Percentiles rank a stretch among this genome's conserved stretches.
phyloP scores from a whole-genome alignment of 2,797 vertebrate species.

The Darevskia nairensis region DNA sequence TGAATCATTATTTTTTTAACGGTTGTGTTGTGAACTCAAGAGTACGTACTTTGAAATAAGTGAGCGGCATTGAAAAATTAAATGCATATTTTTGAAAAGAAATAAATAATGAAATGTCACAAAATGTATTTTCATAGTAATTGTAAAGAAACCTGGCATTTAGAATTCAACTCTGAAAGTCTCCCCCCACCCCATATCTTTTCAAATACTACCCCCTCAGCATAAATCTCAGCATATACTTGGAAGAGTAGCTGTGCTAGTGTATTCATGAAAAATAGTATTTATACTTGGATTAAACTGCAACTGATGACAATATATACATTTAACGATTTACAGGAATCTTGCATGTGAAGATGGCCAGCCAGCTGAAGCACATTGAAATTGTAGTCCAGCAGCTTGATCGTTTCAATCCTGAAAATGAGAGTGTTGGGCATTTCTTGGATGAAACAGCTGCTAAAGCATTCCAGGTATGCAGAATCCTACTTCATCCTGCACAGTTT shows the following conservation, averaged over 20 bases:
- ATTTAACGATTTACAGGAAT: constrained; percentile 63
- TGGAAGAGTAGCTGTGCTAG: background rate
- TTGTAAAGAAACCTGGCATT: too few relatives aligned
- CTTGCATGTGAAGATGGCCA: constrained; percentile 78
- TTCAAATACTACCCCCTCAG: too few relatives aligned
- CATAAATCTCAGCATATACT: too few relatives aligned
- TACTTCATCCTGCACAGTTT: background rate
- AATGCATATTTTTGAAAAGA: too few relatives aligned
- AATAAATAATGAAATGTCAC: too few relatives aligned
- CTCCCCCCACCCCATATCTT: too few relatives aligned
- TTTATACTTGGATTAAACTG: constrained; percentile 4
- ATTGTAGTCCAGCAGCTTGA: constrained; percentile 80
- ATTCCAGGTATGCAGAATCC: constrained; percentile 81
- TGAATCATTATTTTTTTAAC: too few relatives aligned
- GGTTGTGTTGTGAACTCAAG: too few relatives aligned
- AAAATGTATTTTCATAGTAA: too few relatives aligned
- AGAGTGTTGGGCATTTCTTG: constrained; percentile 83
- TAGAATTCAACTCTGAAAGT: too few relatives aligned
- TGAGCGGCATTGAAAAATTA: too few relatives aligned
- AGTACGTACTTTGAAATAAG: too few relatives aligned
- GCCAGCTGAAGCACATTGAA: constrained; percentile 78
- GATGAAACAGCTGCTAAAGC: constrained; percentile 70
- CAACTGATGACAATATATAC: constrained; percentile 49
- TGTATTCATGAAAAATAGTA: constrained; percentile 26
- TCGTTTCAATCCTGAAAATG: constrained; percentile 79